Evolutionary conservation across 2,888 invertebrate species (phyloP).

Genomic region (Acanthosepion pharaonis): DNA sequence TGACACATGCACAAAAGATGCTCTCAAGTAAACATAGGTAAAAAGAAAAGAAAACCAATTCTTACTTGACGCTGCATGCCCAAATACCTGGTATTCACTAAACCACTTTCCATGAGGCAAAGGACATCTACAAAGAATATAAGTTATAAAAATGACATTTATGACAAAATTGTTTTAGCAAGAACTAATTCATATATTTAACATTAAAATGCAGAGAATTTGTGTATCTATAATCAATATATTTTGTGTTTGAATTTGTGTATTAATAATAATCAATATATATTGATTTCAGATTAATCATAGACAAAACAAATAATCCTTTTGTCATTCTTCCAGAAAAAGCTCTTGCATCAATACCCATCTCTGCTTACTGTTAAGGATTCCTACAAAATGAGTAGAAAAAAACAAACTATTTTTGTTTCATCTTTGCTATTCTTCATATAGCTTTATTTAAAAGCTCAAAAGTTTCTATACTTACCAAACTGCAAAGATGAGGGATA

Average conservation of each 20-base stretch:
- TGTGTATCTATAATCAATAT: too few relatives aligned
- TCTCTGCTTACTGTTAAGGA: too few relatives aligned
- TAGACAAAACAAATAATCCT: background rate
- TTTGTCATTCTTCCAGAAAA: background rate
- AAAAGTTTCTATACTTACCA: constrained; percentile 78
- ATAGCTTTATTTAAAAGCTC: too few relatives aligned
- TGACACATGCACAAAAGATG: background rate
- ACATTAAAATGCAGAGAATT: too few relatives aligned
- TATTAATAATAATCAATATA: too few relatives aligned
- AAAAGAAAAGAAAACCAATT: background rate
- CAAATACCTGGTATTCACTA: constrained; percentile 71
- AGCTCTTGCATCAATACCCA: too few relatives aligned
- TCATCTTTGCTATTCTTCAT: too few relatives aligned
- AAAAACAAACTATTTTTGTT: too few relatives aligned
- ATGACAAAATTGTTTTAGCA: too few relatives aligned
- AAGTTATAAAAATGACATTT: background rate
- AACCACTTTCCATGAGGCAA: constrained; percentile 67
- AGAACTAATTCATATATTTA: too few relatives aligned
- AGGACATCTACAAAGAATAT: constrained; percentile 59
- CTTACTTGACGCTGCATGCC: constrained; percentile 73
- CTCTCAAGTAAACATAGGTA: background rate
- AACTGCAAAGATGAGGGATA: constrained; percentile 88
- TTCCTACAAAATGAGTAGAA: too few relatives aligned
- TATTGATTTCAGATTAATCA: background rate
- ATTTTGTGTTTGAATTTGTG: too few relatives aligned